phyloP scores from a whole-genome alignment of 2,113 vertebrate genomes.

The Poecile atricapillus region DNA sequence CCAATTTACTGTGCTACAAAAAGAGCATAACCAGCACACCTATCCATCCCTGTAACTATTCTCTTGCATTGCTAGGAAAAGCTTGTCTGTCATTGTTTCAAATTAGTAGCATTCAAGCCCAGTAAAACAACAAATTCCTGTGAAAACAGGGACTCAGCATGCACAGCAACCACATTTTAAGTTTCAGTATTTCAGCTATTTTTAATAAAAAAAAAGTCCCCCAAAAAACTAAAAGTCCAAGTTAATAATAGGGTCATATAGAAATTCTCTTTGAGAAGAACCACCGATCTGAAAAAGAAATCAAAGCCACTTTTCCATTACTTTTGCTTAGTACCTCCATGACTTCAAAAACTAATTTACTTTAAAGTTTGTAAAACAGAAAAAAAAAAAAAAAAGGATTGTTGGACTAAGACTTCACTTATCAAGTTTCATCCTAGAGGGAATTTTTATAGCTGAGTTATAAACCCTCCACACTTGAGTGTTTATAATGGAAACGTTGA shows the following conservation, averaged over 20 bases:
- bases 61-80: background rate
- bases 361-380: background rate
- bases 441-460: constrained; percentile 49
- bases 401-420: background rate
- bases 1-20: background rate
- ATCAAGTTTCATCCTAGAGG: constrained; percentile 33
- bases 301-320: background rate
- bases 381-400: background rate
- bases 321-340: background rate
- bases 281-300: background rate
- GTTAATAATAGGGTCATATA: background rate
- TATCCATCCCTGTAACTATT: background rate
- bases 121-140: background rate
- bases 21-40: background rate
- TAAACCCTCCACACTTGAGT: constrained; percentile 25
- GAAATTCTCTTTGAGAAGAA: background rate
- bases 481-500: constrained; percentile 61
- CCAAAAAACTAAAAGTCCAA: background rate
- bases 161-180: background rate
- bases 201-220: background rate
- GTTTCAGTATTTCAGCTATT: background rate
- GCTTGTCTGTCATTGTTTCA: background rate
- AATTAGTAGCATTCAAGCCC: background rate
- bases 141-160: background rate
- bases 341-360: constrained; percentile 7